Base-by-base conservation (phyloP, 2,888 invertebrate species). In the Patella ulyssiponensis region DNA sequence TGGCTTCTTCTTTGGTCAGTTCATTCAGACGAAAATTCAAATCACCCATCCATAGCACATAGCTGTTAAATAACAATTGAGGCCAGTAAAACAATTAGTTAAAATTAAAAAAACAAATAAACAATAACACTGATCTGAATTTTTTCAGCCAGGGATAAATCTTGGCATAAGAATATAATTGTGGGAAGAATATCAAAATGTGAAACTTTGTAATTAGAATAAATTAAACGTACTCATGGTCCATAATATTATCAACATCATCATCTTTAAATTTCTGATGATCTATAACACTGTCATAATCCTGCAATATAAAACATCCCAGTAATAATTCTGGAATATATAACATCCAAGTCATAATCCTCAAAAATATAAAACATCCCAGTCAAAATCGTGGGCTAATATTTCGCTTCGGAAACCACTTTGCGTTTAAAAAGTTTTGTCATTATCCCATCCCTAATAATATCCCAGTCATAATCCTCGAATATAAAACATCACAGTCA, bases 31-130 rank as follows among this genome's bases (percentile, higher is more conserved):
- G 94, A 90, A 98, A 98, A 93, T 98, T 98, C 64, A 98, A 93
- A 92, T 98, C 98, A 0, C 98, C 98, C 89, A 96, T 96, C 97
- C 98, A 98, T 91, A 98, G 98, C 0, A 98, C 96, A 88, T 96
- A 96, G 91, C 98, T 98, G 87, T 95, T 79, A 84, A 9, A 56
- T 71, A 44, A 44, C n/a, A 75, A 44, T 7, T 11, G 15, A 53
- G 53, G 20, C 15, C 51, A 75, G 20, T 23, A 71, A 15, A 70
- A 15, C 4, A 1, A 74, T 17, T 70, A 5, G 1, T 23, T 69
- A 0, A 23, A 27, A 73, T 52, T 15, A 20, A 1, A 9, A 44
- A 44, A 44, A 9, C 7, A 44, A 7, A 7, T 1, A 0, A 5
- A 5, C 44, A 9, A 44, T 44, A 44, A 9, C 44, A 44, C 44